A percentile compares a stretch with the other conserved stretches of the same genome.
Conservation (phyloP, 1,140 invertebrate species). For the Ostrea denselamellosa region DNA sequence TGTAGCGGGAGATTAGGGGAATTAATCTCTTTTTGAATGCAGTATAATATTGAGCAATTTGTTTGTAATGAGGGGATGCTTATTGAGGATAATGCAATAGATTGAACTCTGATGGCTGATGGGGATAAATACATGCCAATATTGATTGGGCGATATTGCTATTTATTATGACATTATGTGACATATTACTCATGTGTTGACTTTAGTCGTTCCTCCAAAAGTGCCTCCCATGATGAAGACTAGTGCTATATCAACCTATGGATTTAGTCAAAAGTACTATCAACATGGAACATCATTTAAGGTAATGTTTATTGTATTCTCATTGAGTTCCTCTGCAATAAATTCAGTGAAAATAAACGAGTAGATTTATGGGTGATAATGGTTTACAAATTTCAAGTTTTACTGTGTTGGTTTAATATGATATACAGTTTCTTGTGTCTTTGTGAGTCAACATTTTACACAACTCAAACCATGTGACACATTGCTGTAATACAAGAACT, state of each 20-base stretch:
- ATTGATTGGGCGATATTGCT: constrained; percentile 32
- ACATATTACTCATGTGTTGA: neutral
- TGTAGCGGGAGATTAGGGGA: constrained; percentile 11
- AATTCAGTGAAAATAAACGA: too few relatives aligned
- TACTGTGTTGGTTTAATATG: too few relatives aligned
- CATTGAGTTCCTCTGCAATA: too few relatives aligned
- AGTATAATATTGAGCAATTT: constrained; percentile 39
- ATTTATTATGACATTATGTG: constrained; percentile 19
- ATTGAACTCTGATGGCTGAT: neutral
- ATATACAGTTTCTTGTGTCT: too few relatives aligned
- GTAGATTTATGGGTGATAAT: too few relatives aligned
- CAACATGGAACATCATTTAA: neutral
- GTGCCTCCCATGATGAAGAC: constrained; percentile 5
- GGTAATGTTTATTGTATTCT: neutral
- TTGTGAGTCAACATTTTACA: too few relatives aligned
- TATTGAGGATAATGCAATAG: neutral
- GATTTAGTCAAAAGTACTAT: neutral
- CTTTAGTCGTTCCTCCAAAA: neutral
- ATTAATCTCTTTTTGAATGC: constrained; percentile 36
- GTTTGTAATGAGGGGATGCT: constrained; percentile 27
- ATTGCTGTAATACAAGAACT: too few relatives aligned
- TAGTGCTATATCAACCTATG: neutral
- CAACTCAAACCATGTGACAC: too few relatives aligned
- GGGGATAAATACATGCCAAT: constrained; percentile 23
- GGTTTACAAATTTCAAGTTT: too few relatives aligned